phyloP scores from a whole-genome alignment of 2,113 vertebrate genomes.

The Peromyscus leucopus region DNA sequence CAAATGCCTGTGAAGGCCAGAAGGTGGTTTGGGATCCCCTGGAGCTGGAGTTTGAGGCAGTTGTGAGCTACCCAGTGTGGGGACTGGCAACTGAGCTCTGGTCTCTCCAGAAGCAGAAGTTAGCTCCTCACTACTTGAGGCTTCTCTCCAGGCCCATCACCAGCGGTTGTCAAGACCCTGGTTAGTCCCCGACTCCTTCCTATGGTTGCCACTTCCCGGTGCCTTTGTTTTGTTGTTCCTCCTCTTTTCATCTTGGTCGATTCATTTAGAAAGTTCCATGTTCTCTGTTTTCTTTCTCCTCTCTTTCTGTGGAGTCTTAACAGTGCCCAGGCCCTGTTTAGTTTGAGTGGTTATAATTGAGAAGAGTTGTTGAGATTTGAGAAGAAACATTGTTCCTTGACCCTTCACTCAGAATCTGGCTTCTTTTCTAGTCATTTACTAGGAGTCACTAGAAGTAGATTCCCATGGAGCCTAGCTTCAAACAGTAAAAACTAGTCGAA shows the following conservation, averaged over 20 bases:
- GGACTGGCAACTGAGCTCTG: background rate
- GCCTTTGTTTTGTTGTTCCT: background rate
- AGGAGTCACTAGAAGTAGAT: background rate
- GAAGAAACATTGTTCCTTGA: background rate
- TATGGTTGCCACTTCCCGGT: background rate
- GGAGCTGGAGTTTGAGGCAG: background rate
- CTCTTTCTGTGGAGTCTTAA: background rate
- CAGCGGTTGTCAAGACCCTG: background rate
- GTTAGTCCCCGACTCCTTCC: background rate
- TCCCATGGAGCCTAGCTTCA: background rate
- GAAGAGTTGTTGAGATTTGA: background rate
- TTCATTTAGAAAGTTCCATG: constrained; percentile 33
- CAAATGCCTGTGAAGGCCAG: background rate
- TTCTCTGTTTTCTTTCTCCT: background rate
- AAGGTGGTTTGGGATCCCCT: background rate
- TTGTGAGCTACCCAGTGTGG: background rate
- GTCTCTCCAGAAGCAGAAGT: background rate
- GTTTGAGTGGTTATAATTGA: constrained; percentile 5
- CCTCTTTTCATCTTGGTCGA: background rate
- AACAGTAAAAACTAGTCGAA: background rate
- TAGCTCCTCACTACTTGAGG: background rate
- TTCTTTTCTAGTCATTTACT: constrained; percentile 17
- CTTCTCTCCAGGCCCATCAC: background rate
- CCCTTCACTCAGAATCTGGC: background rate
- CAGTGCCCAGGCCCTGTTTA: background rate